A percentile compares a stretch with the other conserved stretches of the same genome.
These are phyloP conservation scores for Pediacus dermestoides DNA, from an alignment of 2,888 invertebrate genomes.

Conservation along the genomic window DNA sequence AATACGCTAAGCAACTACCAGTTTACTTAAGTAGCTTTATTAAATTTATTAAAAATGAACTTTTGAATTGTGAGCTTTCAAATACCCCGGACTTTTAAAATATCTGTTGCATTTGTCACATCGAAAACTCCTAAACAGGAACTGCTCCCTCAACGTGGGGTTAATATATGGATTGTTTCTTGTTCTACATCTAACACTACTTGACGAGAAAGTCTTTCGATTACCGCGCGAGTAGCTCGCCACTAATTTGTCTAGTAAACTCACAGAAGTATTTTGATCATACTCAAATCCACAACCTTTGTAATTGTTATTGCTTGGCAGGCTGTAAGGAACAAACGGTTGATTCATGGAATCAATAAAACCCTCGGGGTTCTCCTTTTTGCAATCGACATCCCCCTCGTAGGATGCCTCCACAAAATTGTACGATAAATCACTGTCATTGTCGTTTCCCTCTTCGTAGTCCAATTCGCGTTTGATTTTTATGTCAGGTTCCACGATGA, in stretches of 20 bases:
- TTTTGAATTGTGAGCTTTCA: slow-evolving; percentile 47
- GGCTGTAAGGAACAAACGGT: background rate
- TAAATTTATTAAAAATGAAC: too few relatives aligned
- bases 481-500: slow-evolving; percentile 43
- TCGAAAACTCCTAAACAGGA: slow-evolving; percentile 44
- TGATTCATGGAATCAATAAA: slow-evolving; percentile 9
- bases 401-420: slow-evolving; percentile 26
- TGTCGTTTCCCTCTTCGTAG: slow-evolving; percentile 25
- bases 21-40: too few relatives aligned
- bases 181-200: slow-evolving; percentile 43
- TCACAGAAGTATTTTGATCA: slow-evolving; percentile 32
- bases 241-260: slow-evolving; percentile 35
- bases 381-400: slow-evolving; percentile 20
- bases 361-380: slow-evolving; percentile 23
- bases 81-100: slow-evolving; percentile 48
- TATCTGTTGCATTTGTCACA: slow-evolving; percentile 46
- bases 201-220: slow-evolving; percentile 35
- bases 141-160: slow-evolving; percentile 45
- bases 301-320: slow-evolving; percentile 17
- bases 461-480: slow-evolving; percentile 33
- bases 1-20: too few relatives aligned
- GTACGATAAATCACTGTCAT: slow-evolving; percentile 19
- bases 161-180: slow-evolving; percentile 47
- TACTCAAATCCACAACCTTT: slow-evolving; percentile 15
- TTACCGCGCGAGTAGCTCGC: slow-evolving; percentile 28